These are phyloP conservation scores for Plagodis pulveraria DNA, from an alignment of 2,888 invertebrate genomes.

Conservation along the genomic window DNA sequence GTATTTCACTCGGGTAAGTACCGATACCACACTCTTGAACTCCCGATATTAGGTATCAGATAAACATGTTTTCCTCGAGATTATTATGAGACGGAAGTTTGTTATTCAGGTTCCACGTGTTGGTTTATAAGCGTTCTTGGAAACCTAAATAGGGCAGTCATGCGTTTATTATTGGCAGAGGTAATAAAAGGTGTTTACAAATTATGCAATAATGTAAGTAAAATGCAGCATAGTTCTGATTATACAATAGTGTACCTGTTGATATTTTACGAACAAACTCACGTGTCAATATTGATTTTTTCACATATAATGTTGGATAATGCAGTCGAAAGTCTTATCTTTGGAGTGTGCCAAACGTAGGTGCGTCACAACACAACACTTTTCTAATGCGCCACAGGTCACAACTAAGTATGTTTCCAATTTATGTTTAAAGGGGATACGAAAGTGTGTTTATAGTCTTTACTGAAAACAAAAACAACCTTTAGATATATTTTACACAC, in stretches of 20 bases:
- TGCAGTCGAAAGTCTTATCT: constrained; percentile 18
- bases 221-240: too few species aligned
- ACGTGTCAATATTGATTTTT: constrained; percentile 5
- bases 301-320: constrained; percentile 1
- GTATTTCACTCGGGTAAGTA: constrained; percentile 92
- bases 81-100: constrained; percentile 26
- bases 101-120: constrained; percentile 21
- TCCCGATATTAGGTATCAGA: constrained; percentile 21
- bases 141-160: constrained; percentile 5
- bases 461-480: constrained; percentile 9
- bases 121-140: constrained; percentile 22
- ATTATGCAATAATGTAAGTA: too few species aligned
- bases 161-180: not conserved
- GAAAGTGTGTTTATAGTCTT: constrained; percentile 9
- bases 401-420: constrained; percentile 16
- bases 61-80: constrained; percentile 45
- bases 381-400: constrained; percentile 10
- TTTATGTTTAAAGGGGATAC: constrained; percentile 11
- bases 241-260: too few species aligned
- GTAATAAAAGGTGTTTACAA: not conserved
- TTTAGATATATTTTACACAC: constrained; percentile 9
- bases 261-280: not conserved
- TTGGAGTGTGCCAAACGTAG: constrained; percentile 38
- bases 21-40: constrained; percentile 18
- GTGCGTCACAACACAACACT: constrained; percentile 34